phyloP scores from a whole-genome alignment of 2,797 vertebrate species.

The Crax fasciolata region DNA sequence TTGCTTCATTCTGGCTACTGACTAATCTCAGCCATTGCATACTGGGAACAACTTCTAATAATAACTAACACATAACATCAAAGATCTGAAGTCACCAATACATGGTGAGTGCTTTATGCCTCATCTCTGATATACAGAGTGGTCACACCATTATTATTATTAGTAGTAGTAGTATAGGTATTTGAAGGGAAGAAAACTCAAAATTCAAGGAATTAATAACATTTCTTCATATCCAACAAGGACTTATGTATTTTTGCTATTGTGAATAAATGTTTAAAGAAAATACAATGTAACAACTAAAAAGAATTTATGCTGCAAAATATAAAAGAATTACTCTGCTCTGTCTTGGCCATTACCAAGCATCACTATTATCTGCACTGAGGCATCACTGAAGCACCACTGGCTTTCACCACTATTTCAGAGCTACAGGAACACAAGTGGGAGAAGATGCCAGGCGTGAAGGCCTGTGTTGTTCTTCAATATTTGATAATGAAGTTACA shows the following conservation, averaged over 20 bases:
- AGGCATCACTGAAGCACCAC: background rate
- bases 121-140: background rate
- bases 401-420: background rate
- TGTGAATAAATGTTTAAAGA: background rate
- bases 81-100: background rate
- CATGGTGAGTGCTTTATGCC: background rate
- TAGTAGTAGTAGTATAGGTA: background rate
- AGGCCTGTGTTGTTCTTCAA: background rate
- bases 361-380: background rate
- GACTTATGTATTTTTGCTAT: background rate
- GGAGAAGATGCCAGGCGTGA: background rate
- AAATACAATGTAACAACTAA: background rate
- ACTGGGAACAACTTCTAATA: background rate
- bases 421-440: background rate
- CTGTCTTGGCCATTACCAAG: background rate
- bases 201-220: background rate
- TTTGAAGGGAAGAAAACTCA: background rate
- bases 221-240: background rate
- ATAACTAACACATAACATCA: background rate
- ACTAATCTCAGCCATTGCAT: background rate
- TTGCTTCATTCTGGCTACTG: background rate
- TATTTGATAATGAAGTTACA: background rate
- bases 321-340: background rate
- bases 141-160: background rate
- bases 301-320: constrained; percentile 4